Percentiles rank a stretch among this genome's conserved stretches.
Conservation (phyloP, 1,140 invertebrate species). For the Ladona fulva region DNA sequence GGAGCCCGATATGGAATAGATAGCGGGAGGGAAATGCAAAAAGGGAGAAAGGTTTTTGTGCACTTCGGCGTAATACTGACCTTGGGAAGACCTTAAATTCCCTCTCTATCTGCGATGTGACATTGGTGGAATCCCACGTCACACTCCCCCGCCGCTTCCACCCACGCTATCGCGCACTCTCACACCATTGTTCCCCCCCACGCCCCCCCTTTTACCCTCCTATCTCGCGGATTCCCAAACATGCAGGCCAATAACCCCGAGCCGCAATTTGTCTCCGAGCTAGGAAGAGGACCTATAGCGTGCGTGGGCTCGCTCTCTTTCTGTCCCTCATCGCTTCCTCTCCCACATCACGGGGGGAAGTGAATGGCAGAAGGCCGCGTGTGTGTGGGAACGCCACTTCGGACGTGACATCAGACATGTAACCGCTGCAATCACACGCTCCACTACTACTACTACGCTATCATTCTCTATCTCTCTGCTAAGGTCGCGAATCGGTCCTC, state of each 20-base stretch:
- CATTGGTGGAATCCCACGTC: too few relatives aligned
- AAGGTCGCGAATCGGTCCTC: too few relatives aligned
- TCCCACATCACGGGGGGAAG: background rate
- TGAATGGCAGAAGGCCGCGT: background rate
- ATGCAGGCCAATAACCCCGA: background rate
- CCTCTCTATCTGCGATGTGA: too few relatives aligned
- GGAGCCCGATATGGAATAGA: too few relatives aligned
- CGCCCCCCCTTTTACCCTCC: background rate
- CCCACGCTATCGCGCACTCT: background rate
- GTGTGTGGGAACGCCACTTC: background rate
- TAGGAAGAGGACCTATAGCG: background rate
- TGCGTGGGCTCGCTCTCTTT: background rate
- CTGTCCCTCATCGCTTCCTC: background rate
- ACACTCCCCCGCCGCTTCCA: too few relatives aligned
- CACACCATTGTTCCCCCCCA: background rate
- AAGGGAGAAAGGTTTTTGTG: too few relatives aligned
- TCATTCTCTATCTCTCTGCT: background rate
- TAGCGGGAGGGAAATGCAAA: too few relatives aligned
- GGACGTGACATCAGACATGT: background rate
- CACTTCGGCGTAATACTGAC: too few relatives aligned
- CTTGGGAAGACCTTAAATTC: too few relatives aligned
- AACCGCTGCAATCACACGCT: background rate
- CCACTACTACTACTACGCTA: background rate
- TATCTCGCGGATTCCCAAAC: background rate
- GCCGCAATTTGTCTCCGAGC: background rate